A percentile compares a stretch with the other conserved stretches of the same genome.
These are phyloP conservation scores for Tautogolabrus adspersus DNA, from an alignment of 2,113 vertebrate genomes.

Conservation along the genomic window DNA sequence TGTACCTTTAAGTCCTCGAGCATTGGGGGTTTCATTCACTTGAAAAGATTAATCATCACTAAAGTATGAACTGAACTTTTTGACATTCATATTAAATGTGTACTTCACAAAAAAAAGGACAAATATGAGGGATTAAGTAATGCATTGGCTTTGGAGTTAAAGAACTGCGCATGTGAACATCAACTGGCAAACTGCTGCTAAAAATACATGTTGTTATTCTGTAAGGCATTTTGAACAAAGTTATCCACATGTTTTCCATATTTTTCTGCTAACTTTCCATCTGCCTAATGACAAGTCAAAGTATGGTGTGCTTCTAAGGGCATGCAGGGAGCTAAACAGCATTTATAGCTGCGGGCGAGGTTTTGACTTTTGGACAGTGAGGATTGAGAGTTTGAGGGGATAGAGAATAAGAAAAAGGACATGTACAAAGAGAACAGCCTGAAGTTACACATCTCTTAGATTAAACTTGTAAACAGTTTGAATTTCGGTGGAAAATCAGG, in stretches of 20 bases:
- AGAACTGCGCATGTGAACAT: neutral
- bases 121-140: neutral
- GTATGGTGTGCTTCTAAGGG: neutral
- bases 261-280: slow-evolving; percentile 7
- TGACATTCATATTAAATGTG: too few species aligned
- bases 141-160: neutral
- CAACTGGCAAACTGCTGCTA: neutral
- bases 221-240: neutral
- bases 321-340: neutral
- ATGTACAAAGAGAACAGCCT: slow-evolving; percentile 1
- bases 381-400: neutral
- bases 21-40: too few species aligned
- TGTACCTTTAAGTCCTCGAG: too few species aligned
- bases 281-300: slow-evolving; percentile 24
- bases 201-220: too few species aligned
- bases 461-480: slow-evolving; percentile 18
- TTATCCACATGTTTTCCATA: slow-evolving; percentile 10
- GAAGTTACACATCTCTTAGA: neutral
- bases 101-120: too few species aligned
- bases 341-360: neutral
- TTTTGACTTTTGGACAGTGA: slow-evolving; percentile 5
- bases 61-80: too few species aligned
- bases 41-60: too few species aligned
- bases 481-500: slow-evolving; percentile 22
- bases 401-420: neutral